Evolutionary conservation across 2,113 vertebrate genomes (phyloP).

Genomic region (Hydrochoerus hydrochaeris): DNA sequence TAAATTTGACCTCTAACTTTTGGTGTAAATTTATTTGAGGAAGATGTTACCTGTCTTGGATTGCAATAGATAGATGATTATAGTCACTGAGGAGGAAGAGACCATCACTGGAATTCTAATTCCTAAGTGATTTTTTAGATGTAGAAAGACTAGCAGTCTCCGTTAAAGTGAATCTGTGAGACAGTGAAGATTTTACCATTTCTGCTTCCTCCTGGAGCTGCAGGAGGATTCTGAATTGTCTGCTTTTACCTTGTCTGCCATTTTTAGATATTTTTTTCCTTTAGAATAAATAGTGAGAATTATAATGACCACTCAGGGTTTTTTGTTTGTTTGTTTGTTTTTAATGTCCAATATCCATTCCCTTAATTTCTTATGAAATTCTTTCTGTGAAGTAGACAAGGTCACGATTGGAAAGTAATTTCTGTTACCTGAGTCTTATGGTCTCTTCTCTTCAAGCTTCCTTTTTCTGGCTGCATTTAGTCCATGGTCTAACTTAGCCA

Average conservation of each 20-base stretch:
- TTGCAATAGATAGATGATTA: background rate
- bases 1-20: conserved; percentile 36
- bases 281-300: background rate
- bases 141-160: background rate
- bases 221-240: background rate
- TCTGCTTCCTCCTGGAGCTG: background rate
- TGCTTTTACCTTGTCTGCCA: background rate
- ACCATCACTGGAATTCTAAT: background rate
- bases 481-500: background rate
- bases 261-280: conserved; percentile 6
- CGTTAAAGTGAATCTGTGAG: background rate
- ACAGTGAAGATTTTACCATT: background rate
- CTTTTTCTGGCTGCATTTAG: background rate
- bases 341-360: background rate
- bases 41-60: background rate
- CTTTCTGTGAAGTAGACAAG: background rate
- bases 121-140: background rate
- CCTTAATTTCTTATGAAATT: background rate
- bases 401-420: background rate
- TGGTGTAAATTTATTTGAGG: background rate
- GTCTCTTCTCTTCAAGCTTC: background rate
- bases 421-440: background rate
- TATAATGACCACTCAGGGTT: background rate
- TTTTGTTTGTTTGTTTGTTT: background rate
- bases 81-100: background rate